Base-by-base conservation (phyloP, 2,888 invertebrate species). In the Orchestes rusci region DNA sequence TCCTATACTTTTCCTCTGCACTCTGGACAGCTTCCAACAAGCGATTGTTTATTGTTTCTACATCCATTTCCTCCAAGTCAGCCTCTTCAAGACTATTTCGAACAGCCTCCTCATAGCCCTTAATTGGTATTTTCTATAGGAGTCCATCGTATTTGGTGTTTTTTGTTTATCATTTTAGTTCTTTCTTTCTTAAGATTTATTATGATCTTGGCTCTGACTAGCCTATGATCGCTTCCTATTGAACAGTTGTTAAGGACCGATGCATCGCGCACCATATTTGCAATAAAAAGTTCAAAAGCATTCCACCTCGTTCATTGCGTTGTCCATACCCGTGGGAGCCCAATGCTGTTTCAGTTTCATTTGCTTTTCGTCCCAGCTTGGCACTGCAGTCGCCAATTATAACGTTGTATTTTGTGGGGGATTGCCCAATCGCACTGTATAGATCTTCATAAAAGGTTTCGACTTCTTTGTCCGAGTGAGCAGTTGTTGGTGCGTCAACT, bases 391-490 rank as follows among this genome's bases (percentile, higher is more conserved):
- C 23, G 23, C 10, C 23, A 23, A 23, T 23, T 7, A 10, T 23
- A 7, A 23, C 23, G 23, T 23, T 23, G 23, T 23, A 23, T 23
- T 23, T 23, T 23, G 23, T 23, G 10, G 23, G 23, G 23, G 23
- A 7, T 23, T 23, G 23, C 23, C 23, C 5, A 23, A 23, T 23
- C 10, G 10, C 23, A 23, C 23, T 23, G 23, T 23, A 7, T 10
- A 23, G 23, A 23, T 23, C 23, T 23, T 23, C 23, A 23, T n/a
- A n/a, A 23, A 23, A 23, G 23, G 23, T 23, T 23, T 23, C 23
- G 23, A 23, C 23, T 23, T 23, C 23, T 23, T 23, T n/a, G n/a
- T n/a, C n/a, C n/a, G n/a, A n/a, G n/a, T n/a, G n/a, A n/a, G n/a
- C n/a, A n/a, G n/a, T n/a, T n/a, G n/a, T n/a, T n/a, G n/a, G n/a